Evolutionary conservation across 2,113 vertebrate genomes (phyloP).

Genomic region (human): GRCh38 chr15:34304001-34304500

Average conservation of each 20-base stretch:
- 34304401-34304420: neutral
- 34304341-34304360: neutral
- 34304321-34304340: neutral
- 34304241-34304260: neutral
- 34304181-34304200: neutral
- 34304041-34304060: neutral
- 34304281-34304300: neutral
- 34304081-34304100: neutral
- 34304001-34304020: neutral
- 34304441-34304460: neutral
- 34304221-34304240: neutral
- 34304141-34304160: neutral
- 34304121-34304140: neutral
- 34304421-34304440: neutral
- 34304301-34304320: neutral
- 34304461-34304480: neutral
- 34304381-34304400: neutral
- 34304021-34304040: neutral
- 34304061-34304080: neutral
- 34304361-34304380: neutral
- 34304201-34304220: neutral
- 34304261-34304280: neutral
- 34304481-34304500: neutral
- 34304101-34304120: neutral
- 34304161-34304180: neutral